These are phyloP conservation scores for Gasterosteus aculeatus DNA, from an alignment of 2,113 vertebrate species.

Conservation along the genomic window DNA sequence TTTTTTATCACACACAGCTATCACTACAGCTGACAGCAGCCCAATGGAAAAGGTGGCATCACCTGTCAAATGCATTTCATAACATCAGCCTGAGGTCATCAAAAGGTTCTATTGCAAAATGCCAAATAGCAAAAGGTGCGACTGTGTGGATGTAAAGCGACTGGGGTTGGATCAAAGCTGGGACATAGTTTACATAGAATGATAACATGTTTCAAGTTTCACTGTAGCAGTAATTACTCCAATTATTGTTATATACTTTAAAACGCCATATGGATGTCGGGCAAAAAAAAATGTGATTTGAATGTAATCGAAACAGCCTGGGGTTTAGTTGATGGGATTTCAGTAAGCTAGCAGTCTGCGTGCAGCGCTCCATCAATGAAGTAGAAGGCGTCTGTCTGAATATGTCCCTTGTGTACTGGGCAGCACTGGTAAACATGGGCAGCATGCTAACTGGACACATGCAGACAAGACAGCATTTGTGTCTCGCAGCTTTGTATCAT, in stretches of 20 bases:
- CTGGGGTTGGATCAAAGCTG: slow-evolving; percentile 15
- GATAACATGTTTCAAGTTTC: slow-evolving; percentile 1
- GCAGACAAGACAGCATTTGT: slow-evolving; percentile 31
- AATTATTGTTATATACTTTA: not conserved
- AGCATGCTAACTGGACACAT: slow-evolving; percentile 69
- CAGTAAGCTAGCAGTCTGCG: slow-evolving; percentile 41
- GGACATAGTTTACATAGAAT: slow-evolving; percentile 16
- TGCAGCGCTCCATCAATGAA: slow-evolving; percentile 56
- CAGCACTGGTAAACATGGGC: slow-evolving; percentile 61
- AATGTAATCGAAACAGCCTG: slow-evolving; percentile 12
- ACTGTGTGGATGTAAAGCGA: slow-evolving; percentile 7
- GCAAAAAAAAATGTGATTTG: not conserved
- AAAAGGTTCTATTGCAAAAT: slow-evolving; percentile 33
- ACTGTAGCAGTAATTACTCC: not conserved
- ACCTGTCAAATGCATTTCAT: slow-evolving; percentile 55
- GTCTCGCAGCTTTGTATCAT: not conserved
- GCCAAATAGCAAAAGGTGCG: slow-evolving; percentile 17
- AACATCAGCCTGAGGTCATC: slow-evolving; percentile 41
- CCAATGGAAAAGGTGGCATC: slow-evolving; percentile 61
- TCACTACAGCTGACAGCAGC: slow-evolving; percentile 54
- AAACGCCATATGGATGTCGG: not conserved
- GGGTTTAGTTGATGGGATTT: slow-evolving; percentile 25
- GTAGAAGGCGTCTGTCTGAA: slow-evolving; percentile 58
- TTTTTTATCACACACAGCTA: slow-evolving; percentile 52
- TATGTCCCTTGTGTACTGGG: slow-evolving; percentile 67